A percentile compares a stretch with the other conserved stretches of the same genome.
Conservation (phyloP, 1,140 invertebrate species). For the Brachionus sp. region DNA sequence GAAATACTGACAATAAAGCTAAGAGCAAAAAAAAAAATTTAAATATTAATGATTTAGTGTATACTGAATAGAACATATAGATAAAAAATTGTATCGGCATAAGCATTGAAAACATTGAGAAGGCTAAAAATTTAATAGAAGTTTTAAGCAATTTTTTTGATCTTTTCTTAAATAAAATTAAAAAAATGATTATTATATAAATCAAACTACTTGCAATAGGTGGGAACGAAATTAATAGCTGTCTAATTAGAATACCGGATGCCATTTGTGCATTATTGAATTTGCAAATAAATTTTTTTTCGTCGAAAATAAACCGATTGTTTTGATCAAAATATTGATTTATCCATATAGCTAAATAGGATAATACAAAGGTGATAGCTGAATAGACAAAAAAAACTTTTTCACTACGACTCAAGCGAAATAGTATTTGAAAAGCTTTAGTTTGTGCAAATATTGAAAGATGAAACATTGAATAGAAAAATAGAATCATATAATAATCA, state of each 20-base stretch:
- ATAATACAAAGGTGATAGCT: neutral
- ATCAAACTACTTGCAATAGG: neutral
- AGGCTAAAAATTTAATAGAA: neutral
- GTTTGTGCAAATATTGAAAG: neutral
- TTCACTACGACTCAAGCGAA: neutral
- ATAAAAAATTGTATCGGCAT: neutral
- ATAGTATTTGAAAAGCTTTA: neutral
- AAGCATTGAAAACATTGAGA: neutral
- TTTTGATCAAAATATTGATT: neutral
- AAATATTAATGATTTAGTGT: neutral
- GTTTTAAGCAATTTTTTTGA: neutral
- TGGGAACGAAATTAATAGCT: neutral
- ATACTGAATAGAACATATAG: neutral
- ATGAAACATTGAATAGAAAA: neutral
- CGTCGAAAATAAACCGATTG: neutral
- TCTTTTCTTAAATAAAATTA: neutral
- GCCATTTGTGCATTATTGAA: neutral
- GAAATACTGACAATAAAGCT: neutral
- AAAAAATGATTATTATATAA: neutral
- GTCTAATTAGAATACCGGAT: neutral
- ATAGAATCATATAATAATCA: neutral
- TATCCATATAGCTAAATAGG: neutral
- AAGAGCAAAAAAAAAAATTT: neutral
- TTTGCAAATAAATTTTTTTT: neutral
- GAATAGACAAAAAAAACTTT: neutral